phyloP scores from a whole-genome alignment of 2,797 vertebrate species.

The Oryzias sinensis region DNA sequence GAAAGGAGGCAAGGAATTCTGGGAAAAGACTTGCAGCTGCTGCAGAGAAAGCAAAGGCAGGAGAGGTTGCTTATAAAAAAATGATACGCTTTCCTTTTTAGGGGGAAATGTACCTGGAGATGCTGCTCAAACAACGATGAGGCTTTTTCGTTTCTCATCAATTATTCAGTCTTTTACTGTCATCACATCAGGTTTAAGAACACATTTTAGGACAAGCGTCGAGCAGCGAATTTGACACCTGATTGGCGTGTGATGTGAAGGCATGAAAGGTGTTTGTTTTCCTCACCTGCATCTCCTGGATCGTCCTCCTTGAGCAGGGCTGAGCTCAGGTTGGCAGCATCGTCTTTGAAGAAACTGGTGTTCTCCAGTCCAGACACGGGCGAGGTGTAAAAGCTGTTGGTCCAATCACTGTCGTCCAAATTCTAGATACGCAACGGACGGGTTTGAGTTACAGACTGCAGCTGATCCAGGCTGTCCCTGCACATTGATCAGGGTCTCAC shows the following conservation, averaged over 20 bases:
- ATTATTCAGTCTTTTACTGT: too few relatives aligned
- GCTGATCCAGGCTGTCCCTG: not conserved
- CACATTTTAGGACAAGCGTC: too few relatives aligned
- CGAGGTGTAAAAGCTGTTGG: constrained; percentile 74
- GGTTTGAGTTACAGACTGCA: not conserved
- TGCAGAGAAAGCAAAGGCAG: constrained; percentile 42
- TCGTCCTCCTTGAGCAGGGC: constrained; percentile 92
- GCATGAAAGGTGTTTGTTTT: constrained; percentile 3
- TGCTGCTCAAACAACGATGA: too few relatives aligned
- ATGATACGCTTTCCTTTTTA: too few relatives aligned
- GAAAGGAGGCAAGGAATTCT: constrained; percentile 88
- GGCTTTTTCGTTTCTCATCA: too few relatives aligned
- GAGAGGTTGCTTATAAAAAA: too few relatives aligned
- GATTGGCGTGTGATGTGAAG: too few relatives aligned
- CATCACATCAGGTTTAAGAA: too few relatives aligned
- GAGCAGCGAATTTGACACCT: too few relatives aligned
- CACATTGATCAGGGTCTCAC: constrained; percentile 23
- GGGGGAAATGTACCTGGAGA: too few relatives aligned
- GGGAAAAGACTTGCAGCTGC: constrained; percentile 91
- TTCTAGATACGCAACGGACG: constrained; percentile 52
- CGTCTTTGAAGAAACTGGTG: constrained; percentile 80
- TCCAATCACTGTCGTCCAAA: constrained; percentile 90
- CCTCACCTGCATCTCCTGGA: constrained; percentile 90
- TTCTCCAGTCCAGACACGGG: constrained; percentile 78
- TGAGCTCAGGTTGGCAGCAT: constrained; percentile 83